Percentiles rank a stretch among this genome's conserved stretches.
These are phyloP conservation scores for Palythoa grandis DNA, from an alignment of 92 coral and sea anemone genomes.

Conservation along the genomic window DNA sequence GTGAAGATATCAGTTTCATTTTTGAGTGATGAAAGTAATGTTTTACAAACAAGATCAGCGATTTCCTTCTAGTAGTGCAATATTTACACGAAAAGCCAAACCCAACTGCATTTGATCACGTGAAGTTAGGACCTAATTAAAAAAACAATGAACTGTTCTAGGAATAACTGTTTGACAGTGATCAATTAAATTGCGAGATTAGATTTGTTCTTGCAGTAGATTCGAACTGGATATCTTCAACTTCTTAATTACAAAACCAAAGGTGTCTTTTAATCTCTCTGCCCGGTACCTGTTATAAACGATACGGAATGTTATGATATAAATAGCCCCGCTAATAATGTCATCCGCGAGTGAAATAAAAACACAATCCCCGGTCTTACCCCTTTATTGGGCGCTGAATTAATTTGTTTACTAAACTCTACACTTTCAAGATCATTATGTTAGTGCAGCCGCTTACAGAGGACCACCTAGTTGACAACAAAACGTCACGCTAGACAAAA, in stretches of 20 bases:
- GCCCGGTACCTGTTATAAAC: not conserved
- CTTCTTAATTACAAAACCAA: not conserved
- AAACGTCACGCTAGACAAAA: conserved; percentile 18
- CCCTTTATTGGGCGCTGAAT: not conserved
- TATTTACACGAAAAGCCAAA: too few species aligned
- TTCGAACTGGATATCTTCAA: not conserved
- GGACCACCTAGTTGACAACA: not conserved
- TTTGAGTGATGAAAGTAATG: too few species aligned
- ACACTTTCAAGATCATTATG: not conserved
- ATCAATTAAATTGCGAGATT: not conserved
- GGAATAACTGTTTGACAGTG: not conserved
- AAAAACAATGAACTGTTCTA: not conserved
- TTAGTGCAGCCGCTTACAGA: not conserved
- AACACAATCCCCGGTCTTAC: not conserved
- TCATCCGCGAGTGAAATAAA: not conserved
- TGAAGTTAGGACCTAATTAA: not conserved
- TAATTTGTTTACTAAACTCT: not conserved
- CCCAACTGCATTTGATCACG: not conserved
- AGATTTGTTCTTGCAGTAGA: not conserved
- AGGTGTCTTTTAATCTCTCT: not conserved
- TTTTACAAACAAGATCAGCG: too few species aligned
- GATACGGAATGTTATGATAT: not conserved
- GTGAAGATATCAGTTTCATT: too few species aligned
- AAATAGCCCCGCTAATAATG: not conserved
- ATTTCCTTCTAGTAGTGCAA: too few species aligned